Conservation (phyloP, 2,113 vertebrate species). For the Octodon degus region DNA sequence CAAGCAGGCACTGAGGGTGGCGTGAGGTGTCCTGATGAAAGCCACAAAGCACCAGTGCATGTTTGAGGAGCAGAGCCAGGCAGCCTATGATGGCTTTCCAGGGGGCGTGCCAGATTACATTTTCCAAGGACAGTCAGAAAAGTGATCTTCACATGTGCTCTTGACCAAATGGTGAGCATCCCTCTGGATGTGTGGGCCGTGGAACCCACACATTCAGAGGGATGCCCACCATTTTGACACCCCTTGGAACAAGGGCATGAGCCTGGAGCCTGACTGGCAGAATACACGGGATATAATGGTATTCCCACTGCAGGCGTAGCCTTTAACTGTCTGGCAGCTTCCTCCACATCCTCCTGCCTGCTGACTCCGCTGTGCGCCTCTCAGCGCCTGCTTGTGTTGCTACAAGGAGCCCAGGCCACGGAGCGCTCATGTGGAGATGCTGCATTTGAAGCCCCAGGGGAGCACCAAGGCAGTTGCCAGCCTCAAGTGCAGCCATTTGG, state of each 20-base stretch:
- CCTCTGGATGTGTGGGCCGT: too few species aligned
- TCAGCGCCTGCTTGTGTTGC: background rate
- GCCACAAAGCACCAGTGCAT: background rate
- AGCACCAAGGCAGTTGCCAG: background rate
- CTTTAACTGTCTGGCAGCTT: background rate
- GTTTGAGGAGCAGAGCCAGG: background rate
- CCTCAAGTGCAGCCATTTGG: background rate
- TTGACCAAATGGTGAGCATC: background rate
- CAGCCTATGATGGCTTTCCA: background rate
- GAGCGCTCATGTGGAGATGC: background rate
- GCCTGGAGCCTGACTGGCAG: background rate
- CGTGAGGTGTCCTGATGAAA: background rate
- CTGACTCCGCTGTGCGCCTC: background rate
- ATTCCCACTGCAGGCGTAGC: background rate
- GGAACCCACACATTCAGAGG: too few species aligned
- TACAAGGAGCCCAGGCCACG: background rate
- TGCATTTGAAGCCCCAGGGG: background rate
- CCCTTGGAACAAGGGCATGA: background rate
- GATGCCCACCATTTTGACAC: background rate
- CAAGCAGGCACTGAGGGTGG: background rate
- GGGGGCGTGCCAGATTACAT: background rate
- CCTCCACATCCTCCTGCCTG: background rate
- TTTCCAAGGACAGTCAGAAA: background rate
- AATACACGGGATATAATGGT: background rate
- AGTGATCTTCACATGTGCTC: background rate